Evolutionary conservation across 1,140 invertebrate genomes (phyloP).

Genomic region (Bombus polaris): DNA sequence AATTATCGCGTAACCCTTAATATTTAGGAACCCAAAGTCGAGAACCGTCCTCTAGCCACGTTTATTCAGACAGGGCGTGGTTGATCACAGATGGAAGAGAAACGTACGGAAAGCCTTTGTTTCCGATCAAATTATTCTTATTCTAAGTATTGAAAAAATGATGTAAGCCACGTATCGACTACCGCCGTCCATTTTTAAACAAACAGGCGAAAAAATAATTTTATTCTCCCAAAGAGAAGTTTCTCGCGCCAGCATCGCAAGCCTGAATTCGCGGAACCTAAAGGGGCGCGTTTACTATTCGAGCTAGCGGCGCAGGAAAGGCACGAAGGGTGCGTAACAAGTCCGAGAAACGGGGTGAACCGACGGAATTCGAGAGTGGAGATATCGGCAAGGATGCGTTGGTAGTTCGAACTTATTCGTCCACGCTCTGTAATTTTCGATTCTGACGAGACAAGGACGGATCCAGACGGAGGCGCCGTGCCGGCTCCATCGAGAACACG

Average conservation of each 20-base stretch:
- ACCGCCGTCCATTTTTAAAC: neutral
- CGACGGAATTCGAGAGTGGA: neutral
- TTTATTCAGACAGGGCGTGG: conserved; percentile 18
- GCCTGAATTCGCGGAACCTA: conserved; percentile 31
- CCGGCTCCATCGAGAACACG: conserved; percentile 6
- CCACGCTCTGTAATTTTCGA: conserved; percentile 70
- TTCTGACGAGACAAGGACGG: conserved; percentile 54
- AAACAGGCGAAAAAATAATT: neutral
- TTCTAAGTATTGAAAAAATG: neutral
- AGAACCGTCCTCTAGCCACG: neutral
- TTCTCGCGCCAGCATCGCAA: too few species aligned
- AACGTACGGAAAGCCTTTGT: neutral
- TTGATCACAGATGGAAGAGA: neutral
- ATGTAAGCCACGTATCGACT: neutral
- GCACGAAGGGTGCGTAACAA: neutral
- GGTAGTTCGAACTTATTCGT: neutral
- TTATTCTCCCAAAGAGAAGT: neutral
- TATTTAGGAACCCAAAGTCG: conserved; percentile 1
- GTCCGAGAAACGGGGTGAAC: neutral
- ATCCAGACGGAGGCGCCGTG: conserved; percentile 28
- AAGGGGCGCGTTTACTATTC: conserved; percentile 39
- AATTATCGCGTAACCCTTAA: conserved; percentile 38
- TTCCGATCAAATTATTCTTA: too few species aligned
- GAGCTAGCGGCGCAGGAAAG: neutral
- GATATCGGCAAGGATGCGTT: neutral